phyloP scores from a whole-genome alignment of 2,113 vertebrate species.

The Saiga tatarica region DNA sequence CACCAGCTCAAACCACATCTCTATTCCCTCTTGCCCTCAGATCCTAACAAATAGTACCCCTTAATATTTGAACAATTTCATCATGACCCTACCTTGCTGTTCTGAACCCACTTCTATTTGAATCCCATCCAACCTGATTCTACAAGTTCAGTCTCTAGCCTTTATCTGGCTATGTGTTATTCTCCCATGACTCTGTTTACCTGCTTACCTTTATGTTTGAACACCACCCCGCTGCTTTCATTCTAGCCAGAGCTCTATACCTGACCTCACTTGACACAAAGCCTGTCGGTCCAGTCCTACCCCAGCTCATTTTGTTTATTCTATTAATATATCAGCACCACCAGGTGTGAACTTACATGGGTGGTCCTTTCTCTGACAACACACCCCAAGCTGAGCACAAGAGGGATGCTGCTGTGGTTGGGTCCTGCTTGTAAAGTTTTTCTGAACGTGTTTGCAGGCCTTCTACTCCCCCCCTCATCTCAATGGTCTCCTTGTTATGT shows the following conservation, averaged over 20 bases:
- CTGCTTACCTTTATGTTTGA: not conserved
- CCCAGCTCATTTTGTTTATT: not conserved
- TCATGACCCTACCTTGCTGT: not conserved
- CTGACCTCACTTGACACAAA: not conserved
- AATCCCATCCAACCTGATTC: not conserved
- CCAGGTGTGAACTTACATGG: not conserved
- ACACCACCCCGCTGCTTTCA: not conserved
- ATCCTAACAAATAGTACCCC: not conserved
- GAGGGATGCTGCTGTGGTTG: too few relatives aligned
- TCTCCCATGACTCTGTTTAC: not conserved
- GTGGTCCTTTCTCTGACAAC: not conserved
- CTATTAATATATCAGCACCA: not conserved
- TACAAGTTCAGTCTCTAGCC: not conserved
- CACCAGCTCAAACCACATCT: not conserved
- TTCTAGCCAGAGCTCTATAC: not conserved
- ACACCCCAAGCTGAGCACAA: not conserved
- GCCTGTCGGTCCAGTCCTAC: not conserved
- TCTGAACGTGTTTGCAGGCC: not conserved
- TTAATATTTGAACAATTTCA: not conserved
- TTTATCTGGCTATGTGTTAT: not conserved
- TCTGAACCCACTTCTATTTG: not conserved
- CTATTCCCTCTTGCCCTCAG: not conserved
- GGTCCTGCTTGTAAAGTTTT: not conserved
- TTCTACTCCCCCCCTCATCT: not conserved
- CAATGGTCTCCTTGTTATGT: not conserved